Conservation (phyloP, 2,113 vertebrate genomes). For the Phaethon lepturus region DNA sequence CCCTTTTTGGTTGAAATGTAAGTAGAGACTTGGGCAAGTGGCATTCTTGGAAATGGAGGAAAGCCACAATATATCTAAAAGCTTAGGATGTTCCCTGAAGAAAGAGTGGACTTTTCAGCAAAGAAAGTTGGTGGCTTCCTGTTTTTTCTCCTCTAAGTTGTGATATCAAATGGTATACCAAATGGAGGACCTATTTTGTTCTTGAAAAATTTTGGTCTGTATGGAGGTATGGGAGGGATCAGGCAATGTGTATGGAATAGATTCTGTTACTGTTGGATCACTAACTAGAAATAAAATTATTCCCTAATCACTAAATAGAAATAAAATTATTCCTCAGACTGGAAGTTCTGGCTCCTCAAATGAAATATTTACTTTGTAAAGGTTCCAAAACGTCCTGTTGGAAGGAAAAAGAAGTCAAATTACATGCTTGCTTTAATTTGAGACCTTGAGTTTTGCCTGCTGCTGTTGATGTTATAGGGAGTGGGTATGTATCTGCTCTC, state of each 20-base stretch:
- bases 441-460: neutral
- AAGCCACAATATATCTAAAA: neutral
- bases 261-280: neutral
- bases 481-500: neutral
- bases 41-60: neutral
- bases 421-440: neutral
- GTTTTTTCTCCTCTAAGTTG: neutral
- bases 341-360: neutral
- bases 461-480: neutral
- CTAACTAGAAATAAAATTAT: neutral
- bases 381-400: neutral
- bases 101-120: neutral
- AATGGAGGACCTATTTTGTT: neutral
- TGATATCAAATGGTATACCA: neutral
- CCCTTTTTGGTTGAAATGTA: neutral
- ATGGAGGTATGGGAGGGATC: neutral
- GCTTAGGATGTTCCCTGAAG: neutral
- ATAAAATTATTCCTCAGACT: neutral
- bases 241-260: neutral
- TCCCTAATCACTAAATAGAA: neutral
- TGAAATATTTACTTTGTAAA: neutral
- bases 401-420: neutral
- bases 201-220: neutral
- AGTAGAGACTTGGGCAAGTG: neutral
- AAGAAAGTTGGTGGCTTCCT: neutral